These are phyloP conservation scores for Iphiclides podalirius DNA, from an alignment of 2,888 invertebrate species.

Conservation along the genomic window DNA sequence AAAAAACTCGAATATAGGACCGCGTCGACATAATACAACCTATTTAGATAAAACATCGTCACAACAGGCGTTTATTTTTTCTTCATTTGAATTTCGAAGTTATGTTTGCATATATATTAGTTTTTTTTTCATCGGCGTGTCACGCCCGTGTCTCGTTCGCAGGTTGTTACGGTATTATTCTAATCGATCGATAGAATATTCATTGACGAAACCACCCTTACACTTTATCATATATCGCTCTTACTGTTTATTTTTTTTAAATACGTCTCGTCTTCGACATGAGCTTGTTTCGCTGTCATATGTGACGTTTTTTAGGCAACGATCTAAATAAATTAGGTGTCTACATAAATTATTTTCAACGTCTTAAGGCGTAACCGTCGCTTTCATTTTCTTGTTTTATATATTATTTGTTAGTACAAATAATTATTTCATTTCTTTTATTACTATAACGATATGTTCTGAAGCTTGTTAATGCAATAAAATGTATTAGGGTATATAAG, in stretches of 20 bases:
- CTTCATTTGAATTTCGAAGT: slow-evolving; percentile 42
- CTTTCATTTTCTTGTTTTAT: too few species aligned
- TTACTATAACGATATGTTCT: too few species aligned
- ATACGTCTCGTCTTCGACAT: slow-evolving; percentile 9
- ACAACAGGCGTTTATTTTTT: slow-evolving; percentile 32
- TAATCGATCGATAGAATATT: slow-evolving; percentile 62
- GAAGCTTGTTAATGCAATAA: too few species aligned
- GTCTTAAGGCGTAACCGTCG: not conserved
- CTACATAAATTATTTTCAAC: slow-evolving; percentile 2
- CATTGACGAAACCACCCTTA: slow-evolving; percentile 56
- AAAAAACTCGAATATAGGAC: slow-evolving; percentile 15
- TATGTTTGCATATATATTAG: slow-evolving; percentile 59
- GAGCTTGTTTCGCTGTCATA: slow-evolving; percentile 7
- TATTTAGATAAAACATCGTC: slow-evolving; percentile 52
- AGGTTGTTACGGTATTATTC: slow-evolving; percentile 64
- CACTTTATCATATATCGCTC: slow-evolving; percentile 43
- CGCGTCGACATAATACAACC: slow-evolving; percentile 40
- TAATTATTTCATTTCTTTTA: too few species aligned
- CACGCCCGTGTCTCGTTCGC: slow-evolving; percentile 55
- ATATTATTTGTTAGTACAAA: too few species aligned
- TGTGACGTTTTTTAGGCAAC: slow-evolving; percentile 14
- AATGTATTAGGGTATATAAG: too few species aligned
- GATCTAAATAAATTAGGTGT: slow-evolving; percentile 5
- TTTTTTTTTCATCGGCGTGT: slow-evolving; percentile 42
- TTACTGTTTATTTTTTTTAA: slow-evolving; percentile 35